Percentiles rank a stretch among this genome's conserved stretches.
phyloP scores from a whole-genome alignment of 2,888 invertebrate genomes.

The Peribatodes rhomboidaria region DNA sequence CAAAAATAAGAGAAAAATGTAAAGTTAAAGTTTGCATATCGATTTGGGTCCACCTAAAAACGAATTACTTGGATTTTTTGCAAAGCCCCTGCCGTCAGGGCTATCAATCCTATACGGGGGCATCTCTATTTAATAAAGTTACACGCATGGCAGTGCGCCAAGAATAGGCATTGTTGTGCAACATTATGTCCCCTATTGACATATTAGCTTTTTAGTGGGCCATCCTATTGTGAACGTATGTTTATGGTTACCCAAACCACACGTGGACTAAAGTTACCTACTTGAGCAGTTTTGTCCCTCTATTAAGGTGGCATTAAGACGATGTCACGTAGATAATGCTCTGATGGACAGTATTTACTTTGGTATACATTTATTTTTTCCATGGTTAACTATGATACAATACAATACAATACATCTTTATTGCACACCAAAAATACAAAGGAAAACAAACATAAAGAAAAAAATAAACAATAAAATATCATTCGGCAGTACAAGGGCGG shows the following conservation, averaged over 20 bases:
- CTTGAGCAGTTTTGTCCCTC: constrained; percentile 14
- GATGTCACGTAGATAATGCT: constrained; percentile 1
- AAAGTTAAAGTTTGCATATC: too few species aligned
- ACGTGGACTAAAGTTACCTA: constrained; percentile 52
- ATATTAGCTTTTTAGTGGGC: constrained; percentile 76
- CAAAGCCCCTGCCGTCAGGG: constrained; percentile 36
- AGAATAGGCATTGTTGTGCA: constrained; percentile 75
- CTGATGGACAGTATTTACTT: background rate
- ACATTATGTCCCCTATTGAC: constrained; percentile 74
- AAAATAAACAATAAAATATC: too few species aligned
- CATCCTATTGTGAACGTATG: constrained; percentile 61
- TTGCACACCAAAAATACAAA: too few species aligned
- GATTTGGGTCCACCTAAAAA: background rate
- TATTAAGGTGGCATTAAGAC: constrained; percentile 7
- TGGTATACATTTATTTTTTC: background rate
- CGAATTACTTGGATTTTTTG: background rate
- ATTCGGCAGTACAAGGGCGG: too few species aligned
- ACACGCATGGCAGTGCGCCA: constrained; percentile 72
- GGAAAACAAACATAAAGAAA: too few species aligned
- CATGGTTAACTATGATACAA: too few species aligned
- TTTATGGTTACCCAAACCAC: constrained; percentile 56
- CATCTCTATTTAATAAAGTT: constrained; percentile 75
- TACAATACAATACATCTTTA: too few species aligned
- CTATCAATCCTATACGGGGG: constrained; percentile 79
- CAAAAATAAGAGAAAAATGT: too few species aligned